Base-by-base conservation (phyloP, 1,140 invertebrate genomes). In the Macrotrachela quadricornifera region DNA sequence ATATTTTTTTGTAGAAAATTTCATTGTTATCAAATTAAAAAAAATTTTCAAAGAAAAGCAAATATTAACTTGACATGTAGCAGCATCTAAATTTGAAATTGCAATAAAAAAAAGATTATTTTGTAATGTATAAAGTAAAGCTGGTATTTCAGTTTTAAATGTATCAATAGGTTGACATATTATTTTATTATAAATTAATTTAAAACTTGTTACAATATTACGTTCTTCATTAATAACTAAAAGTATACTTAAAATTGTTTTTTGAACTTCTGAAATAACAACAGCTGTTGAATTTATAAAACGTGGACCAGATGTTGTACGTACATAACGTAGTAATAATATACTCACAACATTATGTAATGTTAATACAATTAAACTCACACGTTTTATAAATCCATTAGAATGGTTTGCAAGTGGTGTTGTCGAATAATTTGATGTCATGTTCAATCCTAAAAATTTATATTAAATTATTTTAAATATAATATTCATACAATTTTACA, bases 51-150 rank as follows among this genome's bases (percentile, higher is more conserved):
- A 46, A 46, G n/a, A 14, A 17, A 15, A 46, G 17, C 4, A 52
- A 41, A 37, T 46, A 42, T 30, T 46, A 74, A 88, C 87, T 76
- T 96, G 92, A 75, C 87, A 88, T n/a, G 90, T 96, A 8, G 90
- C 90, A 55, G 90, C 88, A 76, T 96, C 91, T 56, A 99, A 75
- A 76, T 99, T 90, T 16, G 87, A 88, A 38, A 90, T 83, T 10
- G 91, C 92, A 37, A 96, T 75, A 70, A 95, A 97, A 1, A 96
- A 72, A 46, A 99, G 74, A 75, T 95, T 96, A 66, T 99, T 99
- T 70, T 99, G 92, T 57, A 97, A 70, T 44, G 90, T 79, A 63
- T 97, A 99, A 0, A 96, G 74, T 60, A 95, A 75, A 1, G 90
- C 90, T 50, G 91, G 91, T 36, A 97, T 80, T 61, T 83, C 85